These are phyloP conservation scores for Dioctria linearis DNA, from an alignment of 2,888 invertebrate genomes.

Conservation along the genomic window DNA sequence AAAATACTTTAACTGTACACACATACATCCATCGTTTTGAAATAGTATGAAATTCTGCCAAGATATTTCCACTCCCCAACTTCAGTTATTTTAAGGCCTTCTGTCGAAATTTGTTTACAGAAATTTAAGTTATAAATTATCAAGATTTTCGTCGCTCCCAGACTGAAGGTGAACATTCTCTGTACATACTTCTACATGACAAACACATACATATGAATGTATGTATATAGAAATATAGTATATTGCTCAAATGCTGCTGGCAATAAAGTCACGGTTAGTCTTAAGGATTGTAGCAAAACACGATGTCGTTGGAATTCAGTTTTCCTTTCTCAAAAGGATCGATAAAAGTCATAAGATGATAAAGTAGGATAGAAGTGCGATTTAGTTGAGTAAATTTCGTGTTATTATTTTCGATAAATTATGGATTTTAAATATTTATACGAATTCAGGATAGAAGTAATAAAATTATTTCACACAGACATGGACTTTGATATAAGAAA, in stretches of 20 bases:
- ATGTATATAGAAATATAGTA: too few relatives aligned
- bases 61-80: neutral
- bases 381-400: too few relatives aligned
- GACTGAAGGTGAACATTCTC: neutral
- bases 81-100: neutral
- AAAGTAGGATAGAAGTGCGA: too few relatives aligned
- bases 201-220: too few relatives aligned
- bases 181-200: neutral
- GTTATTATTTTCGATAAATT: too few relatives aligned
- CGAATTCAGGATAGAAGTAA: too few relatives aligned
- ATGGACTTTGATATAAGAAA: too few relatives aligned
- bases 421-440: too few relatives aligned
- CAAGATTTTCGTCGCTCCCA: neutral
- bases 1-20: too few relatives aligned
- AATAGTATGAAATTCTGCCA: neutral
- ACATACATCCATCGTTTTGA: too few relatives aligned
- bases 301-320: neutral
- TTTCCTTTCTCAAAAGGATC: neutral
- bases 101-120: slow-evolving; percentile 20
- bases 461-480: too few relatives aligned
- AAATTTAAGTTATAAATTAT: slow-evolving; percentile 4
- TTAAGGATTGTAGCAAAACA: neutral
- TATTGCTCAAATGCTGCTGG: neutral
- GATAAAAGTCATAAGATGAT: neutral
- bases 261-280: neutral